These are phyloP conservation scores for Yasuhikotakia modesta DNA, from an alignment of 2,797 vertebrate genomes.

Conservation along the genomic window DNA sequence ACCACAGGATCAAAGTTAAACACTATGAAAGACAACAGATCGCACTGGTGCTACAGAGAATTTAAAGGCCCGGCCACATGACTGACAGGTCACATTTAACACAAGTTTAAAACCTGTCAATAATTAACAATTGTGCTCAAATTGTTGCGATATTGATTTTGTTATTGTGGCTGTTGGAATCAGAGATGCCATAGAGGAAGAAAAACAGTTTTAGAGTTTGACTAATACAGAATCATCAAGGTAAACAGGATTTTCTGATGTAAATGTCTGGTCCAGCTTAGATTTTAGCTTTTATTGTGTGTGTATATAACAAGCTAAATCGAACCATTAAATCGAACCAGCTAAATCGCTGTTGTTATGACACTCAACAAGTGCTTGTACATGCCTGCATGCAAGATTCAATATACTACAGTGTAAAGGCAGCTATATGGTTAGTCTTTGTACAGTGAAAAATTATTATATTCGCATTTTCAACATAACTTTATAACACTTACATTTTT, in stretches of 20 bases:
- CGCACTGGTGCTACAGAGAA: slow-evolving; percentile 42
- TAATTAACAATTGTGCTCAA: slow-evolving; percentile 88
- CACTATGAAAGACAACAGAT: slow-evolving; percentile 19
- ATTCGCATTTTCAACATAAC: neutral
- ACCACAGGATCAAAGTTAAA: slow-evolving; percentile 48
- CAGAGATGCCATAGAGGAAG: slow-evolving; percentile 61
- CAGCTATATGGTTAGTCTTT: neutral
- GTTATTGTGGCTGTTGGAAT: slow-evolving; percentile 81
- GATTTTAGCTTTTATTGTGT: neutral
- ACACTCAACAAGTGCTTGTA: neutral
- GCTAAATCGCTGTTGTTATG: neutral
- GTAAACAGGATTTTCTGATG: too few species aligned
- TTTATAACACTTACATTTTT: neutral
- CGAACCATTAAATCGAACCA: neutral
- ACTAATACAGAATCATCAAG: neutral
- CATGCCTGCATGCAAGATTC: neutral
- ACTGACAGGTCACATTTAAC: slow-evolving; percentile 88
- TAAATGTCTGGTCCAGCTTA: neutral
- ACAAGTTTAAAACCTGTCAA: slow-evolving; percentile 92
- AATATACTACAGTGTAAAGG: neutral
- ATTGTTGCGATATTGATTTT: slow-evolving; percentile 92
- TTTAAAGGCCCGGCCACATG: slow-evolving; percentile 74
- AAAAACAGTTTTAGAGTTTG: neutral
- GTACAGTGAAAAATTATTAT: neutral
- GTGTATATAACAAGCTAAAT: neutral